Conservation (phyloP, 2,888 invertebrate species). For the Rhogogaster chlorosoma region DNA sequence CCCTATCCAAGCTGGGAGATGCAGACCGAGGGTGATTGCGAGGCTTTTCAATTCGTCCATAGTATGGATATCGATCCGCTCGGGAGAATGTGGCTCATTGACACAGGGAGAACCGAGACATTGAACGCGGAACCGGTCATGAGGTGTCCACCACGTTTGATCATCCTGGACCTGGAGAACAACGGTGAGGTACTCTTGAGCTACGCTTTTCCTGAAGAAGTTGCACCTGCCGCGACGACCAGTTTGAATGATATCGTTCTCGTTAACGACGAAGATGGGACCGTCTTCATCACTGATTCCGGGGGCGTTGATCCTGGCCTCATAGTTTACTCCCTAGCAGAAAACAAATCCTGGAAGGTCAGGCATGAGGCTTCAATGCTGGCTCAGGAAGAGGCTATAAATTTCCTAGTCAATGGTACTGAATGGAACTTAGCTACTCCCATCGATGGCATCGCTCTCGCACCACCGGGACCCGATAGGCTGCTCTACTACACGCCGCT, state of each 20-base stretch:
- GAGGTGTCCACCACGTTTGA: constrained; percentile 85
- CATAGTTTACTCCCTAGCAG: constrained; percentile 84
- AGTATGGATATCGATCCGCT: constrained; percentile 86
- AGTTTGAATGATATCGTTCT: constrained; percentile 87
- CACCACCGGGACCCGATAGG: constrained; percentile 77
- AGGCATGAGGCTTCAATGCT: constrained; percentile 83
- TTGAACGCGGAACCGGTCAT: no score
- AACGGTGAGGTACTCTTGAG: constrained; percentile 79
- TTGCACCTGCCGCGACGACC: constrained; percentile 81
- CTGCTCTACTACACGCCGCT: constrained; percentile 84
- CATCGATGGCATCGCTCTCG: constrained; percentile 86
- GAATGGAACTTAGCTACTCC: constrained; percentile 81
- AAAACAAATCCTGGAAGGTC: constrained; percentile 85
- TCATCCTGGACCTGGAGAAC: constrained; percentile 84
- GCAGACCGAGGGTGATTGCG: constrained; percentile 84
- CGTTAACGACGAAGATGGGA: constrained; percentile 84
- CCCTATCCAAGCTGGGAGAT: constrained; percentile 87
- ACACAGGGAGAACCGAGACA: constrained; percentile 85
- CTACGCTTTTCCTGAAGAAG: constrained; percentile 82
- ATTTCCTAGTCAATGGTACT: constrained; percentile 83
- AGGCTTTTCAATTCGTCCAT: constrained; percentile 87
- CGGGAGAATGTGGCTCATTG: constrained; percentile 85
- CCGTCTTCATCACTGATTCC: constrained; percentile 87
- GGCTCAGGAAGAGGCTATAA: constrained; percentile 80
- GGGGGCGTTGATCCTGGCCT: constrained; percentile 87